Evolutionary conservation across 2,888 invertebrate species (phyloP), one percentile per base, ranked within the genome.

Genomic region (Barypeithes pellucidus): DNA sequence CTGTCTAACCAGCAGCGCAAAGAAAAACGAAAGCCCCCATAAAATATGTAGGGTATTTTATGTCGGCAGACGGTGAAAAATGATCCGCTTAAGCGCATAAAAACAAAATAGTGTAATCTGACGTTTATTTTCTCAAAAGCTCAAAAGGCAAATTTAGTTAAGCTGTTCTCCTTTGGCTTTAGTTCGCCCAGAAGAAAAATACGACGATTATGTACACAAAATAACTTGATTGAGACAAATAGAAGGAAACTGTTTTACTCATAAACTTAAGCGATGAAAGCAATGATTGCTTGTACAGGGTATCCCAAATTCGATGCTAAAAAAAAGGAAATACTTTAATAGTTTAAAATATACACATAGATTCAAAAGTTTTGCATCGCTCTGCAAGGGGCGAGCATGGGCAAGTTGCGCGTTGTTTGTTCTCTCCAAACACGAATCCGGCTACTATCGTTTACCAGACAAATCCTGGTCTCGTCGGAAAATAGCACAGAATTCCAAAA

Each of bases 141-240:
- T 67, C 63, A 68, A 45, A 67, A 74, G 74, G 74, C 74, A 70
- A 67, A 74, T 74, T 74, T 66, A 61, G 69, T 74, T 74, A 74
- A 74, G 70, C 73, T 45, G 70, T 67, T 33, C 54, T 47, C n/a
- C 59, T 50, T 66, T 57, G 43, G 45, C 62, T 47, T 33, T 24
- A 29, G 62, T 62, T 62, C 62, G 43, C 24, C 43, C 12, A 12
- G 45, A 59, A 45, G 65, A 65, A 65, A 65, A 71, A 65, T 71
- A 14, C 14, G 59, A 29, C 60, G 4, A 68, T 67, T 67, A 67
- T 43, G 59, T 16, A 47, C 62, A 22, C 29, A 45, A 62, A 62
- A 14, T 61, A 1, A 24, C 45, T 47, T 29, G 62, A 62, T 39
- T 62, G 22, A 62, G 33, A 62, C 43, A 29, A 24, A 62, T 62